Percentiles rank a stretch among this genome's conserved stretches.
phyloP scores from a whole-genome alignment of 2,113 vertebrate species.

The Menura novaehollandiae region DNA sequence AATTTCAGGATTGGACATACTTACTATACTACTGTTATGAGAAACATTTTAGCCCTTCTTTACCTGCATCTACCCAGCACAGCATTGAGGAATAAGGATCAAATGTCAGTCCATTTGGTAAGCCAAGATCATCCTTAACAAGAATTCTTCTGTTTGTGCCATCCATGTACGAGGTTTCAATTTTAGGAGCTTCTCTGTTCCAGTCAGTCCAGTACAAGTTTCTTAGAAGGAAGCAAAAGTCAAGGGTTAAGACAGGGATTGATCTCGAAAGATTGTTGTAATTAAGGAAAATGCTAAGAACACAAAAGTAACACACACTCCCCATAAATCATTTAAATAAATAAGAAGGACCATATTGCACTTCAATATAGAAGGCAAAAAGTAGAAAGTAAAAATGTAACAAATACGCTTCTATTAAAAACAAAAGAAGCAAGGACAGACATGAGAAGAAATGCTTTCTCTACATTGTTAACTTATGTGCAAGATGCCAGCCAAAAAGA shows the following conservation, averaged over 20 bases:
- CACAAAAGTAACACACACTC: neutral
- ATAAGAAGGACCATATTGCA: neutral
- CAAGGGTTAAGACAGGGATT: neutral
- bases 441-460: neutral
- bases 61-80: slow-evolving; percentile 95
- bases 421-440: neutral
- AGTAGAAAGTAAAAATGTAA: neutral
- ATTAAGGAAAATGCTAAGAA: neutral
- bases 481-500: neutral
- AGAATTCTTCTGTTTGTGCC: slow-evolving; percentile 87
- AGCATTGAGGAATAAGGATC: slow-evolving; percentile 83
- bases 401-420: neutral
- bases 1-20: neutral
- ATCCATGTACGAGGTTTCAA: slow-evolving; percentile 91
- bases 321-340: neutral
- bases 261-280: neutral
- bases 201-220: slow-evolving; percentile 93
- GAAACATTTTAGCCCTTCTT: neutral
- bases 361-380: neutral
- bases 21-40: neutral
- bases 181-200: slow-evolving; percentile 92
- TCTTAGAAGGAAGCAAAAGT: slow-evolving; percentile 57
- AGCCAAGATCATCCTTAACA: slow-evolving; percentile 83
- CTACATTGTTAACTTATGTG: neutral
- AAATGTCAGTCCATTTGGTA: slow-evolving; percentile 89